Conservation (phyloP, 2,113 vertebrate genomes). For the Corynorhinus townsendii region DNA sequence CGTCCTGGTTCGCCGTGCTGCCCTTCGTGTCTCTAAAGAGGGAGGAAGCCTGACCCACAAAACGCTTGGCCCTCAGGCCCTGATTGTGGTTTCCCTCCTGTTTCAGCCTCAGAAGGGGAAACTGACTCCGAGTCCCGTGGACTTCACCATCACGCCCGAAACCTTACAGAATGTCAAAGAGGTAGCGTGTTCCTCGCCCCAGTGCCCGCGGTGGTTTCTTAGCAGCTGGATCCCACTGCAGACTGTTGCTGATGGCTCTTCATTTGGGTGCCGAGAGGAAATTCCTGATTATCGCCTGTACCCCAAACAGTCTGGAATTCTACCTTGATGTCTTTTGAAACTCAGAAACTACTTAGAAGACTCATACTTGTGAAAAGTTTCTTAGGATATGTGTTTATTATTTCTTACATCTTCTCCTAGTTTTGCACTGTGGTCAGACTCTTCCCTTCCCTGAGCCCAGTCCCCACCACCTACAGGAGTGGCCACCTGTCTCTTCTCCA, state of each 20-base stretch:
- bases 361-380: too few species aligned
- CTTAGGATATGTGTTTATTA: fast-evolving
- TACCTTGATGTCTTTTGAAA: background rate
- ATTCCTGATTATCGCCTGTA: background rate
- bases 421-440: background rate
- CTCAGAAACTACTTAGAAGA: background rate
- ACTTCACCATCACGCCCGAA: conserved; percentile 95
- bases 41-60: too few species aligned
- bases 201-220: fast-evolving
- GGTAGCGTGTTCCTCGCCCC: conserved; percentile 69
- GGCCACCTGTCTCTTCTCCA: background rate
- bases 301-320: background rate
- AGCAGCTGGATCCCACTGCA: fast-evolving
- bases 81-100: background rate
- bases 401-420: background rate
- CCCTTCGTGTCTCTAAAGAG: fast-evolving
- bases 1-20: fast-evolving
- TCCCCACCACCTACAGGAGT: fast-evolving
- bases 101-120: conserved; percentile 92
- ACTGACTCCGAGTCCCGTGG: conserved; percentile 87
- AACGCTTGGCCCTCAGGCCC: background rate
- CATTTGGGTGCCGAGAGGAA: background rate
- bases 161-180: conserved; percentile 93
- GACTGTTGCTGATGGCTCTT: fast-evolving
- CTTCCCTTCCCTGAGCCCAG: background rate